These are phyloP conservation scores for Panopea generosa DNA, from an alignment of 2,888 invertebrate genomes.

Conservation along the genomic window DNA sequence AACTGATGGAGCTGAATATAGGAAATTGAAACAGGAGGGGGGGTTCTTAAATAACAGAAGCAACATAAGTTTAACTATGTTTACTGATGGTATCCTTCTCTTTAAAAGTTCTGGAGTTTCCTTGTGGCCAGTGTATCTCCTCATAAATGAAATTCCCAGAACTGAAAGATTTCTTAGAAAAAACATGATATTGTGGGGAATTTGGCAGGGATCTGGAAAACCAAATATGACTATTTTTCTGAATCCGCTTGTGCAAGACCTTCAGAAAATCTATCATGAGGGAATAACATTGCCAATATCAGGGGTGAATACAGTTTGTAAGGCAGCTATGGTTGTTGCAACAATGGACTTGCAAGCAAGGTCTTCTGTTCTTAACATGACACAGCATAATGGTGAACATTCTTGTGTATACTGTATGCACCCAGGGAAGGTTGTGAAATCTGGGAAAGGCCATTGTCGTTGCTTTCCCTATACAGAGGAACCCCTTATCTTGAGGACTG, in stretches of 20 bases:
- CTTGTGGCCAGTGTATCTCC: slow-evolving; percentile 52
- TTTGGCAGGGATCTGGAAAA: slow-evolving; percentile 24
- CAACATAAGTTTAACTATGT: slow-evolving; percentile 41
- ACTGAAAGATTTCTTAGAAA: slow-evolving; percentile 32
- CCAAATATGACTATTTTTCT: slow-evolving; percentile 47
- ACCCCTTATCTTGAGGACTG: neutral
- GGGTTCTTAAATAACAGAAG: slow-evolving; percentile 15
- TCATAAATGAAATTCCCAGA: slow-evolving; percentile 43
- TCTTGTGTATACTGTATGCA: slow-evolving; percentile 37
- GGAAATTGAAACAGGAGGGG: slow-evolving; percentile 28
- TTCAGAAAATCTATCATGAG: slow-evolving; percentile 29
- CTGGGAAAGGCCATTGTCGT: slow-evolving; percentile 38
- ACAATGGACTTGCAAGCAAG: slow-evolving; percentile 53
- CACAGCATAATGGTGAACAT: slow-evolving; percentile 54
- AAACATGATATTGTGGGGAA: slow-evolving; percentile 43
- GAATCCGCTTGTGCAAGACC: slow-evolving; percentile 24
- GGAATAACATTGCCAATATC: neutral
- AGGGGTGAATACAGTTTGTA: neutral
- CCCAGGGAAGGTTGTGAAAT: neutral
- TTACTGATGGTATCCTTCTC: slow-evolving; percentile 49
- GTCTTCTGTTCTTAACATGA: slow-evolving; percentile 47
- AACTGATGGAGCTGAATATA: slow-evolving; percentile 24
- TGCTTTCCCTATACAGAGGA: slow-evolving; percentile 18
- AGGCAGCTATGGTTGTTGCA: slow-evolving; percentile 12
- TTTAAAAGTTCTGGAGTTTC: slow-evolving; percentile 45